Conservation (phyloP, 2,888 invertebrate genomes). For the Operophtera brumata region DNA sequence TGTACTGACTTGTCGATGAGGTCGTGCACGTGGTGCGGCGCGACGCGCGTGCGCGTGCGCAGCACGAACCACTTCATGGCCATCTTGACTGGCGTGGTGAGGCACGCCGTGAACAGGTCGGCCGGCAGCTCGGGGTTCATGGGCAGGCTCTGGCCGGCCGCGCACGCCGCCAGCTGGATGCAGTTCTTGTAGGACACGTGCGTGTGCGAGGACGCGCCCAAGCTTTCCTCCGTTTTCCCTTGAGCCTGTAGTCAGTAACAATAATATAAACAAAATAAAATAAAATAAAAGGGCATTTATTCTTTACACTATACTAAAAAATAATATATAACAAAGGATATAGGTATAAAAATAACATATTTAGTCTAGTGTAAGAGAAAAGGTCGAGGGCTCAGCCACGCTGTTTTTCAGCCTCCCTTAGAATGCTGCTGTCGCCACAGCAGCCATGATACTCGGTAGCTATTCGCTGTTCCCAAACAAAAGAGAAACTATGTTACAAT, state of each 20-base stretch:
- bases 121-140: slow-evolving; percentile 99
- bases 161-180: slow-evolving; percentile 98
- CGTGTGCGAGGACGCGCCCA: slow-evolving; percentile 34
- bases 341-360: no score
- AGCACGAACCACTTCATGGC: slow-evolving; percentile 97
- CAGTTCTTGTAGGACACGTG: slow-evolving; percentile 90
- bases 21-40: slow-evolving; percentile 90
- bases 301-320: no score
- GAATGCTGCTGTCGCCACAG: no score
- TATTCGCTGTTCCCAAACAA: no score
- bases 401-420: no score
- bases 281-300: no score
- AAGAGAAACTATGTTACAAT: no score
- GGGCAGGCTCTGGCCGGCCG: slow-evolving; percentile 94
- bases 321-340: no score
- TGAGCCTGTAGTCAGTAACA: slow-evolving; percentile 3
- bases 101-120: slow-evolving; percentile 97
- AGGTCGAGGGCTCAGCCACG: no score
- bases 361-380: no score
- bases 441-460: no score
- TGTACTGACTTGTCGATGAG: slow-evolving; percentile 91
- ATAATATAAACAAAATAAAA: no score
- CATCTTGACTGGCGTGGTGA: slow-evolving; percentile 98
- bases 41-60: slow-evolving; percentile 88
- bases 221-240: slow-evolving; percentile 12